Base-by-base conservation (phyloP, 1,140 invertebrate species). In the Leptinotarsa lineolata region DNA sequence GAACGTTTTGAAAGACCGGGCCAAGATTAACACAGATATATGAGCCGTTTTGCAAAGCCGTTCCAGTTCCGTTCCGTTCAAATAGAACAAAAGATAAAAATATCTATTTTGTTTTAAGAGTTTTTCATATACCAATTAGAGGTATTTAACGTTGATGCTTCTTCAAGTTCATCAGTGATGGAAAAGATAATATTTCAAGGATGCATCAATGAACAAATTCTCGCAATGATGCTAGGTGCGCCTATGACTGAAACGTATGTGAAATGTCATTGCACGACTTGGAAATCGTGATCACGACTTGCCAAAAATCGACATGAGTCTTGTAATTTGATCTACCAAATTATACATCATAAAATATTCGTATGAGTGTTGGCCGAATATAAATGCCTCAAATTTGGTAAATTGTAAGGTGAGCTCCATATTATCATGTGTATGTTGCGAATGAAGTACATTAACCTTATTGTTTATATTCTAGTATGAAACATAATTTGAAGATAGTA, bases 201-300 rank as follows among this genome's bases (percentile, higher is more conserved):
- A 11, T 39, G 8, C 30, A 5, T 39, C 30, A 39, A 39, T 11
- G 3, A 39, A 39, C 11, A 11, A 39, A 39, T 39, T 39, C 11
- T 39, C 2, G 8, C 30, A 39, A 39, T 39, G 58, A 60, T 60
- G 58, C n/a, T 60, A 2, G n/a, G 58, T 60, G 21, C 24, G 22
- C 61, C 20, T 64, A 64, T 64, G 61, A 30, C 16, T 64, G 13
- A 15, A 16, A 22, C 21, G n/a, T 8, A 16, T n/a, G n/a, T 16
- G 15, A 22, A 54, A 59, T 68, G 72, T 73, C 72, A 73, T 24
- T 21, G 46, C 64, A 73, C 72, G 72, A 73, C 63, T 21, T 63
- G 18, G 16, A 64, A 74, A 54, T 74, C 73, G 73, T 74, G 73
- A 74, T 70, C 73, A 74, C 73, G 73, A 74, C 39, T 39, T 39